These are phyloP conservation scores for Penelope pileata DNA, from an alignment of 2,113 vertebrate species.

Conservation along the genomic window DNA sequence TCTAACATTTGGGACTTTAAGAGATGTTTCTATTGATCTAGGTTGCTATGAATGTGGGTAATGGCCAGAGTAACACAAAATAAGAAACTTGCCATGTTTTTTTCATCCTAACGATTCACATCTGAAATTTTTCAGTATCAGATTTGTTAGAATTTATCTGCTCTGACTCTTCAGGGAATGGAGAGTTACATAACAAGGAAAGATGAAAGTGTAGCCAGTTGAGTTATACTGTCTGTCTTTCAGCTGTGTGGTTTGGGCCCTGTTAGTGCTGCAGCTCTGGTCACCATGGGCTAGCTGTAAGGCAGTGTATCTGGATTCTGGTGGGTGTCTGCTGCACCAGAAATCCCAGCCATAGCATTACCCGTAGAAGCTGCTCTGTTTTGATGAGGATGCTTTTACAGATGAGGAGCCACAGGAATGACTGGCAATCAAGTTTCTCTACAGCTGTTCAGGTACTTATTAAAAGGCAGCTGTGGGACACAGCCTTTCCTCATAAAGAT, in stretches of 20 bases:
- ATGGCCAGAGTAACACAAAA: neutral
- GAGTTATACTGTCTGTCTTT: neutral
- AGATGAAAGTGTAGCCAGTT: neutral
- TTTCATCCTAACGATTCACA: neutral
- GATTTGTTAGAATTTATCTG: neutral
- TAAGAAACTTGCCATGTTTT: neutral
- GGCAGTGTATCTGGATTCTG: neutral
- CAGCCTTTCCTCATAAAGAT: rapidly evolving
- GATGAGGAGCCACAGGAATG: neutral
- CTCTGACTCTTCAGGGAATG: neutral
- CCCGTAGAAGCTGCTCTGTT: neutral
- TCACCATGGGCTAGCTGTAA: neutral
- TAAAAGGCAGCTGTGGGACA: neutral
- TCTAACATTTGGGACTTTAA: neutral
- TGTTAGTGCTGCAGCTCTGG: neutral
- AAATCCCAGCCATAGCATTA: rapidly evolving
- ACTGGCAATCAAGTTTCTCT: neutral
- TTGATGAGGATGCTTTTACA: neutral
- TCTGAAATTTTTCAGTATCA: neutral
- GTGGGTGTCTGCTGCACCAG: neutral
- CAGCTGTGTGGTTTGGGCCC: neutral
- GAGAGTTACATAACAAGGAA: neutral
- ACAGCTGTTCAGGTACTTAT: neutral
- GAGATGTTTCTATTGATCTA: neutral
- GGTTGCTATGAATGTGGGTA: neutral